phyloP scores from a whole-genome alignment of 1,140 invertebrate genomes.

The Cryptotermes secundus region DNA sequence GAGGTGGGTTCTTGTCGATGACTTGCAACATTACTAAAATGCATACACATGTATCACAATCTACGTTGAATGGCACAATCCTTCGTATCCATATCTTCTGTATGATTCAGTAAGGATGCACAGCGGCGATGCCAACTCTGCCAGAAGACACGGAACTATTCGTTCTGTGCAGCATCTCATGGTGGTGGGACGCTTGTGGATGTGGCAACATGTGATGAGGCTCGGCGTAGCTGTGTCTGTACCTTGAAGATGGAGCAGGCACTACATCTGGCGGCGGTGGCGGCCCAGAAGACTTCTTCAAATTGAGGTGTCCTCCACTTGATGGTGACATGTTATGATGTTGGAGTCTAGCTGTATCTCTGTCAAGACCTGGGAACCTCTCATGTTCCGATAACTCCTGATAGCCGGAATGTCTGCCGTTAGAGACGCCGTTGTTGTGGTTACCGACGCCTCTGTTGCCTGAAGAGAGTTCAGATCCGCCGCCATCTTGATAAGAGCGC shows the following conservation, averaged over 20 bases:
- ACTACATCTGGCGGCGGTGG: background rate
- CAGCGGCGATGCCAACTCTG: slow-evolving; percentile 53
- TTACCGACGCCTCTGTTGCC: background rate
- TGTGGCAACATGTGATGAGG: slow-evolving; percentile 40
- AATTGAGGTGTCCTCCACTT: background rate
- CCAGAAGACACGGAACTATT: slow-evolving; percentile 45
- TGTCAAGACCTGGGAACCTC: slow-evolving; percentile 56
- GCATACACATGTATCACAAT: background rate
- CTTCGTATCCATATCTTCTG: background rate
- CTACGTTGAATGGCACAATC: background rate
- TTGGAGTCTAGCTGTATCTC: slow-evolving; percentile 52
- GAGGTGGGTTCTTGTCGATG: background rate
- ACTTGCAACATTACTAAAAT: background rate
- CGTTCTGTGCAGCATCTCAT: slow-evolving; percentile 46
- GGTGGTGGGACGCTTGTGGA: slow-evolving; percentile 31
- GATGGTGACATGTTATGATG: slow-evolving; percentile 19
- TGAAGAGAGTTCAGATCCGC: background rate
- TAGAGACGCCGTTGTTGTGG: background rate
- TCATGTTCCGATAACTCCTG: slow-evolving; percentile 56
- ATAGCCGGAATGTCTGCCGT: slow-evolving; percentile 42
- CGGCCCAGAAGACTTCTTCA: background rate
- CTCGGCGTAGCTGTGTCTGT: slow-evolving; percentile 57
- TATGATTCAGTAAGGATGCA: slow-evolving; percentile 51
- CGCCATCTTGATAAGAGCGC: slow-evolving; percentile 46
- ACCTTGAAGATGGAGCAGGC: slow-evolving; percentile 41